Evolutionary conservation across 2,113 vertebrate genomes (phyloP), one percentile per base, ranked within the genome.

Genomic region (Sprattus sprattus): DNA sequence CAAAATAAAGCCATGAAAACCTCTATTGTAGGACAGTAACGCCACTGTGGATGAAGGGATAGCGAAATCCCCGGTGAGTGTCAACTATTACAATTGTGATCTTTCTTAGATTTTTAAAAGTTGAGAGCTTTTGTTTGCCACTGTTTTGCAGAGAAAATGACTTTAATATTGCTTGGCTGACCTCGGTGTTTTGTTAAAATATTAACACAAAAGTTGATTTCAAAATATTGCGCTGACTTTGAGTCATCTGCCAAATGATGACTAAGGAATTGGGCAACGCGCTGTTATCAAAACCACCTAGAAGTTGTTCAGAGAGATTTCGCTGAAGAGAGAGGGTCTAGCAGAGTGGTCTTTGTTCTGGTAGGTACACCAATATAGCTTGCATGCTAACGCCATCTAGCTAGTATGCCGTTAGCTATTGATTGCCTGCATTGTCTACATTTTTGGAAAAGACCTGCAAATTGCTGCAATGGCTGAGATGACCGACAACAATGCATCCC

Each of bases 291-390:
- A 83, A n/a, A 84, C 81, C 67, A 81, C 64, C 84, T 46, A 75
- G 83, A 87, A 89, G 88, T 90, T 90, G 84, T 10, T 28, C 28
- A 52, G 52, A 32, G 83, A n/a, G 81, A 11, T 81, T 83, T 82
- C 71, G 47, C 46, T 15, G 32, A 60, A 60, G 71, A 60, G 82
- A 46, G 25, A 85, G 67, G 89, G 28, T 81, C 49, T 50, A 45
- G 71, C 64, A 67, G 7, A 81, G 83, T 83, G 89, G 60, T 90
- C 89, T 90, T 90, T 90, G 89, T 90, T 90, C 89, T 90, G 88
- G 89, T 86, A 81, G 89, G 86, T 88, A 81, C 83, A 75, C 57
- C 83, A 86, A 50, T 85, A 78, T 88, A 88, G 82, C 87, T 60
- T 46, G 44, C 15, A 67, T 84, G 87, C 81, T 52, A 83, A 84